Percentiles rank a stretch among this genome's conserved stretches.
These are phyloP conservation scores for Piprites chloris DNA, from an alignment of 2,113 vertebrate species.

Conservation along the genomic window DNA sequence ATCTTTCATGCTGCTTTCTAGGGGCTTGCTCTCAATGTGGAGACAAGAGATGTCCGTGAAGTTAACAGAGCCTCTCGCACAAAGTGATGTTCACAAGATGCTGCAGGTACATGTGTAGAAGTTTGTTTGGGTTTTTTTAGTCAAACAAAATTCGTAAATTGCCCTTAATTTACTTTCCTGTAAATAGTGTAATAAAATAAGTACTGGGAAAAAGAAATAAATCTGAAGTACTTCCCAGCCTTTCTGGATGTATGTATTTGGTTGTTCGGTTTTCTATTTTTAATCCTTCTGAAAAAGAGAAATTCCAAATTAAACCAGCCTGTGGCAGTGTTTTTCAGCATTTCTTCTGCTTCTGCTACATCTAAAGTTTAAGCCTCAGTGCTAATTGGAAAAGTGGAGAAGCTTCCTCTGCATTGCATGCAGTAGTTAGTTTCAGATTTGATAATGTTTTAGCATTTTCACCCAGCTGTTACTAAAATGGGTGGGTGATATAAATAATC, in stretches of 20 bases:
- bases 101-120: accelerated
- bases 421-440: background rate
- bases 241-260: background rate
- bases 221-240: background rate
- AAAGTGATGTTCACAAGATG: background rate
- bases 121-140: background rate
- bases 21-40: background rate
- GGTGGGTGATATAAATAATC: background rate
- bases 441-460: background rate
- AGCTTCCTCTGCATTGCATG: background rate
- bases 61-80: accelerated
- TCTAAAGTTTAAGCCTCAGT: background rate
- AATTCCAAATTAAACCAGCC: slow-evolving; percentile 51
- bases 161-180: background rate
- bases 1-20: background rate
- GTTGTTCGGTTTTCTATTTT: background rate
- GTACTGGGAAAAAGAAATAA: background rate
- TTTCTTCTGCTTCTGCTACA: background rate
- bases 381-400: background rate
- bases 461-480: background rate
- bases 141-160: background rate
- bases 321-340: slow-evolving; percentile 61
- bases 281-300: background rate
- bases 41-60: background rate
- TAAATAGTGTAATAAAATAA: background rate